These are phyloP conservation scores for Hormaphis cornu DNA, from an alignment of 1,140 invertebrate genomes.

Conservation along the genomic window DNA sequence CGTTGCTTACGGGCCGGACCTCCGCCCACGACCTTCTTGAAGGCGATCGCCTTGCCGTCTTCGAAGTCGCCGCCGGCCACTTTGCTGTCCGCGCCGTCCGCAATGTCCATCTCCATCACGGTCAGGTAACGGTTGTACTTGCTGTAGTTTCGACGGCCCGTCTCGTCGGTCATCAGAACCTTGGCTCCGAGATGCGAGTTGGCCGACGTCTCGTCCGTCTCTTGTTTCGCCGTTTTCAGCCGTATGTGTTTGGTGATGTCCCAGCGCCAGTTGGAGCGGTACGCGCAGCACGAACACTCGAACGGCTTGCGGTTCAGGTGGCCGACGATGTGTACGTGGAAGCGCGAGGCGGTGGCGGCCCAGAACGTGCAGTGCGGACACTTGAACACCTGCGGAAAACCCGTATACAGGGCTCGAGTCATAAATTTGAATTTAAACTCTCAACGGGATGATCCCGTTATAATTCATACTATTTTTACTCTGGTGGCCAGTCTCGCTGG, in stretches of 20 bases:
- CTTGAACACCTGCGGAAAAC: conserved; percentile 54
- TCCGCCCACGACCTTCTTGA: neutral
- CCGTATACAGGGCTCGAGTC: too few relatives aligned
- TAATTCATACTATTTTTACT: too few relatives aligned
- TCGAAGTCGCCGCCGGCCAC: conserved; percentile 34
- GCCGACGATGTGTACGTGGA: conserved; percentile 85
- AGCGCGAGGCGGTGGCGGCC: conserved; percentile 80
- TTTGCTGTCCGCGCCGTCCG: conserved; percentile 38
- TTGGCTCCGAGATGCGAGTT: conserved; percentile 63
- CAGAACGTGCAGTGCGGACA: conserved; percentile 84
- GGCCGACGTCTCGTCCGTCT: conserved; percentile 24
- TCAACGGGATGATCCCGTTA: too few relatives aligned
- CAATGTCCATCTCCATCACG: conserved; percentile 51
- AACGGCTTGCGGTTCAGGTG: conserved; percentile 88
- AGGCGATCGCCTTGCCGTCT: conserved; percentile 30
- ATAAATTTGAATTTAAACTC: too few relatives aligned
- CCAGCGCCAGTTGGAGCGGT: conserved; percentile 90
- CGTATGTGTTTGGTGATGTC: conserved; percentile 93
- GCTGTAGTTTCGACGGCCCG: conserved; percentile 79
- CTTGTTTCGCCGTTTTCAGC: conserved; percentile 57
- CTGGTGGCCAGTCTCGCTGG: too few relatives aligned
- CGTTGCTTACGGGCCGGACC: neutral
- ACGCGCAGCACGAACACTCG: conserved; percentile 85
- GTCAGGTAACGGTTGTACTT: conserved; percentile 83
- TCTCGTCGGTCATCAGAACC: conserved; percentile 83